phyloP scores from a whole-genome alignment of 1,140 invertebrate species.

The Oryctes rhinoceros region DNA sequence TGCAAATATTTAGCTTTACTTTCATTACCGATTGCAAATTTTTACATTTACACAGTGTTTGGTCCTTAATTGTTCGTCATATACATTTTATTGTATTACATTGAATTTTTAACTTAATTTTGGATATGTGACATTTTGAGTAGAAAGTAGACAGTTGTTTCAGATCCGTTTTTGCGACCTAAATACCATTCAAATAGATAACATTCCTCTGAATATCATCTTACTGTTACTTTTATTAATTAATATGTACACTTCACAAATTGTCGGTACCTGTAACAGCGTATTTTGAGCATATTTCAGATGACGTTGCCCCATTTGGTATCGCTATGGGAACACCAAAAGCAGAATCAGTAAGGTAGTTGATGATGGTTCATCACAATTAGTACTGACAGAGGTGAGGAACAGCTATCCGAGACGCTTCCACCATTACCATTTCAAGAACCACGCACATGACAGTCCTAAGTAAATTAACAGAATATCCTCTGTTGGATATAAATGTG shows the following conservation, averaged over 20 bases:
- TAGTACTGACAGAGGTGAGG: constrained; percentile 40
- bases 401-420: background rate
- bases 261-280: background rate
- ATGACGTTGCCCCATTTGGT: constrained; percentile 59
- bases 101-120: constrained; percentile 40
- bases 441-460: constrained; percentile 52
- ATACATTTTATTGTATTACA: constrained; percentile 52
- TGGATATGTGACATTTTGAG: constrained; percentile 51
- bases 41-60: constrained; percentile 46
- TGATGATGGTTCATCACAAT: constrained; percentile 46
- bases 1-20: constrained; percentile 40
- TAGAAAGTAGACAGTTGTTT: constrained; percentile 52
- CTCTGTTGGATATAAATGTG: constrained; percentile 38
- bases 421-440: constrained; percentile 30
- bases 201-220: constrained; percentile 46
- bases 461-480: constrained; percentile 45
- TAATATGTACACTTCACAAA: constrained; percentile 6
- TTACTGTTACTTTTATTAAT: constrained; percentile 35
- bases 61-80: constrained; percentile 50
- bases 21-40: constrained; percentile 25
- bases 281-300: constrained; percentile 48
- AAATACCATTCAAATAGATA: constrained; percentile 52
- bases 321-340: constrained; percentile 61
- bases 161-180: constrained; percentile 54
- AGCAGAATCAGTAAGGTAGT: constrained; percentile 55